These are phyloP conservation scores for Caenorhabditis wallacei DNA, from an alignment of 2,888 invertebrate genomes.

Conservation along the genomic window DNA sequence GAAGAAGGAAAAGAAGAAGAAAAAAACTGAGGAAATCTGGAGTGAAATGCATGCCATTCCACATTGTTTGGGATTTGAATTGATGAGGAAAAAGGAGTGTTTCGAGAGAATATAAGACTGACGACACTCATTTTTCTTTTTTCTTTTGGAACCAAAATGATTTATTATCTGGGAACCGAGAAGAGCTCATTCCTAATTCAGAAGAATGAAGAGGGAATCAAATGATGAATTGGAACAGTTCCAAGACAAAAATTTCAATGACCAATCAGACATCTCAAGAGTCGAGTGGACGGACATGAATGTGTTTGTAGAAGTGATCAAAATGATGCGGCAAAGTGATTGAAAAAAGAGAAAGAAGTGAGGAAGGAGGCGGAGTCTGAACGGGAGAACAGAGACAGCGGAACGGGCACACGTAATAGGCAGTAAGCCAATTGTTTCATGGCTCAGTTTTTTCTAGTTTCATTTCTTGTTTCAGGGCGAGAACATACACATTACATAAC, in stretches of 20 bases:
- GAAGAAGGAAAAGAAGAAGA: no score
- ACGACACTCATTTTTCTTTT: constrained; percentile 10
- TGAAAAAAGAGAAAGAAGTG: constrained; percentile 21
- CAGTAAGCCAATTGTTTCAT: constrained; percentile 62
- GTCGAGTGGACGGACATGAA: constrained; percentile 32
- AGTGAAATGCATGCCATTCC: constrained; percentile 19
- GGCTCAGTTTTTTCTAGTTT: constrained; percentile 41
- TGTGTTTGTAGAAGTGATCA: constrained; percentile 60
- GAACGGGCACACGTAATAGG: constrained; percentile 41
- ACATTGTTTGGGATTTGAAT: constrained; percentile 40
- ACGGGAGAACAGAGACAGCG: constrained; percentile 41
- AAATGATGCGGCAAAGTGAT: constrained; percentile 26
- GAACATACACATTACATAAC: constrained; percentile 43
- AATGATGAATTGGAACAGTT: constrained; percentile 12
- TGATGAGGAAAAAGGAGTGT: constrained; percentile 24
- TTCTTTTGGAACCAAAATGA: constrained; percentile 14
- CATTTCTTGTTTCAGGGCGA: constrained; percentile 53
- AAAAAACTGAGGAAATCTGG: constrained; percentile 6
- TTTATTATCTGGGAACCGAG: constrained; percentile 26
- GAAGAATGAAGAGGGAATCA: neutral
- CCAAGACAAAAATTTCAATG: constrained; percentile 44
- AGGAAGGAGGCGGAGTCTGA: constrained; percentile 31
- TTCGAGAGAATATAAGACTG: constrained; percentile 4
- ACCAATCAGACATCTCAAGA: constrained; percentile 60
- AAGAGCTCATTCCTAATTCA: neutral